Percentiles rank a stretch among this genome's conserved stretches.
These are phyloP conservation scores for Balanococcus diminutus DNA, from an alignment of 2,888 invertebrate species.

Conservation along the genomic window DNA sequence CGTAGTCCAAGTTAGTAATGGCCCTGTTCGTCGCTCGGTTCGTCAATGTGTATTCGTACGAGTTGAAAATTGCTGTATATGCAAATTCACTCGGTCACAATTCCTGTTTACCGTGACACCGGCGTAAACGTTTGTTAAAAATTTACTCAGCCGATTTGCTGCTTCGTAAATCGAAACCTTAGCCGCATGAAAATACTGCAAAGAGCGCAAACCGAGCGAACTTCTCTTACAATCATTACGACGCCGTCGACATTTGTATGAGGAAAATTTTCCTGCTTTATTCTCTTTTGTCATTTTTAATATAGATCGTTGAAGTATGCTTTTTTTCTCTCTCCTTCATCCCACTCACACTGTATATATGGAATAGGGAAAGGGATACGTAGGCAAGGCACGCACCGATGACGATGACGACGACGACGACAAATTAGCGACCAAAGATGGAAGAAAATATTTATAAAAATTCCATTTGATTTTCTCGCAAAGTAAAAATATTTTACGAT, in stretches of 20 bases:
- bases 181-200: conserved; percentile 7
- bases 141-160: conserved; percentile 1
- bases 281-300: neutral
- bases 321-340: neutral
- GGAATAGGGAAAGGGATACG: too few species aligned
- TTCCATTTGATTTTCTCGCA: neutral
- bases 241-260: neutral
- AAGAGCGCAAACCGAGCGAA: neutral
- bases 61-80: neutral
- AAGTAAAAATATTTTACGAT: neutral
- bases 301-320: neutral
- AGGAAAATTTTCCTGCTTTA: neutral
- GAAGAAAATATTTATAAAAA: neutral
- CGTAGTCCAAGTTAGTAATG: neutral
- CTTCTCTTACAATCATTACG: neutral
- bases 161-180: neutral
- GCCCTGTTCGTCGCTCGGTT: neutral
- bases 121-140: conserved; percentile 25
- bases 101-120: conserved; percentile 14
- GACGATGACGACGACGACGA: neutral
- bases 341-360: too few species aligned
- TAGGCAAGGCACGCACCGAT: too few species aligned
- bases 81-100: neutral
- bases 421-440: neutral
- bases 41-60: neutral